Evolutionary conservation across 92 coral and sea anemone genomes (phyloP), one percentile per base, ranked within the genome.

Genomic region (Parazoanthus atlanticus): DNA sequence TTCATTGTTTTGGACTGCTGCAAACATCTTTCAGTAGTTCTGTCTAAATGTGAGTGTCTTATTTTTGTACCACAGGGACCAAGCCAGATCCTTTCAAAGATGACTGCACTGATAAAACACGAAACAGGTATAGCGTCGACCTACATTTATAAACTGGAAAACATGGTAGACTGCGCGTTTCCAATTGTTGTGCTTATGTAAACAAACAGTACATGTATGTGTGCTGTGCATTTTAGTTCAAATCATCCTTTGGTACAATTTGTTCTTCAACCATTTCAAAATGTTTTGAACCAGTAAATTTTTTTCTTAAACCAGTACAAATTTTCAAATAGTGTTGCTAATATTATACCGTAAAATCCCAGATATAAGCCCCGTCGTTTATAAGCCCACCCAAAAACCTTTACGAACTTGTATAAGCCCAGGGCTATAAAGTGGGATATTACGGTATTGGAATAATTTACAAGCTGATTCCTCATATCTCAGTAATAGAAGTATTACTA

Each of bases 31-130:
- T n/a, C n/a, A n/a, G n/a, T n/a, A n/a, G n/a, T n/a, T n/a, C n/a
- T n/a, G n/a, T n/a, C n/a, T n/a, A n/a, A n/a, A n/a, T n/a, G 70
- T 64, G 70, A 64, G 70, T 64, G 70, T 16, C n/a, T 65, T 65
- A 65, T 86, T 90, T 78, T 90, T 90, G 85, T 30, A 31, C 89
- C 92, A 56, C 70, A 64, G 70, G 70, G 70, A 64, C 70, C 70
- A 64, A 16, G 26, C 70, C 21, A 64, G 70, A 64, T 64, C 70
- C 70, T 64, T 64, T 64, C 70, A 6, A 64, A 16, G 70, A 64
- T 64, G 70, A 25, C 70, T 64, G 70, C 70, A 64, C 70, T 64
- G 70, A 64, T 64, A n/a, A 64, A 64, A 64, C 26, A 16, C 70
- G 12, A 64, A 64, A 64, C 70, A 64, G 70, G 70, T 64, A 64